A percentile compares a stretch with the other conserved stretches of the same genome.
phyloP scores from a whole-genome alignment of 2,113 vertebrate genomes.

The Pogona vitticeps region DNA sequence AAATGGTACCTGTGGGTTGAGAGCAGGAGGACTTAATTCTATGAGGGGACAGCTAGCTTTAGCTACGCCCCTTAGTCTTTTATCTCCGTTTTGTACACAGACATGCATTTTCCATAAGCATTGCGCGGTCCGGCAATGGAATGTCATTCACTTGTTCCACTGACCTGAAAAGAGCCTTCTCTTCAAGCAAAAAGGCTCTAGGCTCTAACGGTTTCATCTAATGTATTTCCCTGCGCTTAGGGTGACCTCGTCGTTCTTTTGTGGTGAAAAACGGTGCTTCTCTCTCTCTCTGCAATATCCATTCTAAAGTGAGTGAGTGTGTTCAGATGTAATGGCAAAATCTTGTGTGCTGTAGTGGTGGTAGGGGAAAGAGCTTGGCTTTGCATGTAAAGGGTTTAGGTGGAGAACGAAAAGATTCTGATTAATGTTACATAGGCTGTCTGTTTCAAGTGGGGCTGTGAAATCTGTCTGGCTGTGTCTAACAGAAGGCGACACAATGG shows the following conservation, averaged over 20 bases:
- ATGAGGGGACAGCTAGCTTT: background rate
- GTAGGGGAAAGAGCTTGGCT: background rate
- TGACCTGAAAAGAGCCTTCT: constrained; percentile 3
- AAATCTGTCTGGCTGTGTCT: too few species aligned
- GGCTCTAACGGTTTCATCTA: background rate
- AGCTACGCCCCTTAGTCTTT: too few species aligned
- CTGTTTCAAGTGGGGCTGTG: too few species aligned
- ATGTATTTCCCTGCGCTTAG: background rate
- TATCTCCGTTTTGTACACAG: background rate
- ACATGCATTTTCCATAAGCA: background rate
- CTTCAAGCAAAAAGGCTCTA: background rate
- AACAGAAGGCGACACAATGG: too few species aligned
- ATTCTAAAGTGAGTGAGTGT: background rate
- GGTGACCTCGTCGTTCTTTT: background rate
- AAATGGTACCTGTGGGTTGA: background rate
- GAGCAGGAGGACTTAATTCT: background rate
- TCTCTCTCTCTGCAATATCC: too few species aligned
- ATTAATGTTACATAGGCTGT: too few species aligned
- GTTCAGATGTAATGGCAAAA: background rate
- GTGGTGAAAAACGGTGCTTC: too few species aligned
- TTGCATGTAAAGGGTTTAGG: too few species aligned
- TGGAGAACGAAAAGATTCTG: too few species aligned
- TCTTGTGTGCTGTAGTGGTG: background rate
- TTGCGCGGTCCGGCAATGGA: background rate
- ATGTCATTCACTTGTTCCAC: background rate